Conservation (phyloP, 2,113 vertebrate genomes). For the Cranoglanis bouderius region DNA sequence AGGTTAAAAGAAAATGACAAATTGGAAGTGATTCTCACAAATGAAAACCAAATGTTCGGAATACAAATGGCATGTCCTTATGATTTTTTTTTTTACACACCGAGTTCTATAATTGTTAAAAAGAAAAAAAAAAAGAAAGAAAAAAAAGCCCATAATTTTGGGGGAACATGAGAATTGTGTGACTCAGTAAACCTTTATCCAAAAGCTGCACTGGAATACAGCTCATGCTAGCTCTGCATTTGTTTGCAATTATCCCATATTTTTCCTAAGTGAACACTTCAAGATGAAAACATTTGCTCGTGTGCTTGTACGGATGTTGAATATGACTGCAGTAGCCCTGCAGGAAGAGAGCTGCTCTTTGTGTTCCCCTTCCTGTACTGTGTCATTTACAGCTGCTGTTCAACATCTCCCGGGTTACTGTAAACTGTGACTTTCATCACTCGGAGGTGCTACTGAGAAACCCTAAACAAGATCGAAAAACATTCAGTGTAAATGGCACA, state of each 20-base stretch:
- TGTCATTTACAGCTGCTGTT: slow-evolving; percentile 22
- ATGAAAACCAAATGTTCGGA: slow-evolving; percentile 41
- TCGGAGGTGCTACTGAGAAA: slow-evolving; percentile 25
- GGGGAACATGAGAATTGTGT: slow-evolving; percentile 10
- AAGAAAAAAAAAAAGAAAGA: slow-evolving; percentile 4
- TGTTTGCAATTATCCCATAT: slow-evolving; percentile 46
- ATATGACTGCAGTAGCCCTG: slow-evolving; percentile 16
- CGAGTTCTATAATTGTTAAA: slow-evolving; percentile 35
- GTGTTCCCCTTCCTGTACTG: background rate
- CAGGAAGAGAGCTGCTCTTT: slow-evolving; percentile 3
- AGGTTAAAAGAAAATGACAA: slow-evolving; percentile 16
- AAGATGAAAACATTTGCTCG: slow-evolving; percentile 48
- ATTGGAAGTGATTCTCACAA: slow-evolving; percentile 36
- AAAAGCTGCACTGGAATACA: slow-evolving; percentile 41
- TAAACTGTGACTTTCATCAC: slow-evolving; percentile 25
- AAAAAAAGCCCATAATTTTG: slow-evolving; percentile 27
- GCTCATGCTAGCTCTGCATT: slow-evolving; percentile 37
- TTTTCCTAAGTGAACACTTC: slow-evolving; percentile 46
- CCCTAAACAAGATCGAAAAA: slow-evolving; percentile 23
- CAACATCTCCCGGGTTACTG: slow-evolving; percentile 20
- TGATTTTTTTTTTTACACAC: slow-evolving; percentile 28
- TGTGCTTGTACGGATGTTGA: slow-evolving; percentile 27
- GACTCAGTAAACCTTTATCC: slow-evolving; percentile 35
- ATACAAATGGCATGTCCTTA: slow-evolving; percentile 30
- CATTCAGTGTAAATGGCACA: background rate